Base-by-base conservation (phyloP, 2,797 vertebrate genomes). In the Sternotherus odoratus region DNA sequence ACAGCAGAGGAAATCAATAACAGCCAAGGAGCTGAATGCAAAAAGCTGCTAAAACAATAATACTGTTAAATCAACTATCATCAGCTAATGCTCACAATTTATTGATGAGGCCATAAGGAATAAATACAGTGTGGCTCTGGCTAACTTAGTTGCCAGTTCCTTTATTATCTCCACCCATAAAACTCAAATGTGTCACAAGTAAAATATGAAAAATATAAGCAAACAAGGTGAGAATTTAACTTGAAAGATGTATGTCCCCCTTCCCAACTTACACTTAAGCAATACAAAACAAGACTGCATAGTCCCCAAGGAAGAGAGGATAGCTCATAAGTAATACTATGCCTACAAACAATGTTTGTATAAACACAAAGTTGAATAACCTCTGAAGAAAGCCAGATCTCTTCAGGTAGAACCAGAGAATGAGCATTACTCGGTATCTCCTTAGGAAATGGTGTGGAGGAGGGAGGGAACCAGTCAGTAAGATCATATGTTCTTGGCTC, bases 201-300 rank as follows among this genome's bases (percentile, higher is more conserved):
- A 87, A 69, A 69, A 56, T 95, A 91, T 87, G 82, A 88, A 94
- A 96, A 96, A 96, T 91, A n/a, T 85, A 96, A 91, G 75, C 85
- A 87, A 39, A 93, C 74, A 87, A 74, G 88, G 84, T 78, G 95
- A 96, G 60, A 82, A 82, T 95, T 95, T 79, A 26, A 5, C 66
- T 66, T 88, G 75, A 96, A 96, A 95, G 30, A 93, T 82, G 43
- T 79, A 50, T 69, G 90, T 81, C 66, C 60, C 54, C 54, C 66
- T 66, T 95, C 94, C 91, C 36, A 91, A 26, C 94, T 97, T 88
- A 92, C 89, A 86, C 3, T 10, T 9, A 89, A 91, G 89, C 0
- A 63, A 87, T 56, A 85, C 15, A 91, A 81, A 92, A 95, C 63
- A 92, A 24, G 85, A 94, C 87, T 94, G 90, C 78, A 48, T 56